Conservation (phyloP, 53 echinoderm and acorn worm species). For the Apostichopus leukothele region DNA sequence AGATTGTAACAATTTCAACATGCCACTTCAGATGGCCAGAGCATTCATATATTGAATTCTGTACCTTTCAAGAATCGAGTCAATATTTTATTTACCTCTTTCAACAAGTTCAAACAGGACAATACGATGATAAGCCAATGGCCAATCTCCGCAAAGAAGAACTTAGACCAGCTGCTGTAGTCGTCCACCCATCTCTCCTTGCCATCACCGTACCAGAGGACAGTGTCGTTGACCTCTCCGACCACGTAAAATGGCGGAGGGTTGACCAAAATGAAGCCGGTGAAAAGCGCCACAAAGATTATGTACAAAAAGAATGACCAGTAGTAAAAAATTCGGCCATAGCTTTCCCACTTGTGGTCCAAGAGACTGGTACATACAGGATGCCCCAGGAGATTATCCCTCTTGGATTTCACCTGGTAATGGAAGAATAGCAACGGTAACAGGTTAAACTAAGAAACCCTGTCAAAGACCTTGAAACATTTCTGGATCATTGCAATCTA, state of each 20-base stretch:
- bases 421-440: not conserved
- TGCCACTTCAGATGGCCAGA: too few relatives aligned
- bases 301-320: slow-evolving; percentile 72
- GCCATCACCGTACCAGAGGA: slow-evolving; percentile 66
- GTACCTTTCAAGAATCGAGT: too few relatives aligned
- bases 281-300: slow-evolving; percentile 79
- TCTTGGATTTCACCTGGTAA: slow-evolving; percentile 71
- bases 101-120: slow-evolving; percentile 69
- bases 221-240: slow-evolving; percentile 11
- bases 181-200: slow-evolving; percentile 55
- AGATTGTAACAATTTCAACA: too few relatives aligned
- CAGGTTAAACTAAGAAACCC: too few relatives aligned
- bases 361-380: slow-evolving; percentile 78
- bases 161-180: slow-evolving; percentile 49
- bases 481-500: not conserved
- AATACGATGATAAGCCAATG: slow-evolving; percentile 83
- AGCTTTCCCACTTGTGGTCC: slow-evolving; percentile 91
- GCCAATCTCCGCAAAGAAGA: slow-evolving; percentile 80
- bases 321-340: slow-evolving; percentile 94
- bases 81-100: slow-evolving; percentile 62
- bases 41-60: too few relatives aligned
- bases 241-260: slow-evolving; percentile 85
- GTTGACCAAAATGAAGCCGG: slow-evolving; percentile 80
- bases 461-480: not conserved
- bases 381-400: slow-evolving; percentile 81